A percentile compares a stretch with the other conserved stretches of the same genome.
These are phyloP conservation scores for Onychomys arenicola DNA, from an alignment of 2,797 vertebrate genomes.

Conservation along the genomic window DNA sequence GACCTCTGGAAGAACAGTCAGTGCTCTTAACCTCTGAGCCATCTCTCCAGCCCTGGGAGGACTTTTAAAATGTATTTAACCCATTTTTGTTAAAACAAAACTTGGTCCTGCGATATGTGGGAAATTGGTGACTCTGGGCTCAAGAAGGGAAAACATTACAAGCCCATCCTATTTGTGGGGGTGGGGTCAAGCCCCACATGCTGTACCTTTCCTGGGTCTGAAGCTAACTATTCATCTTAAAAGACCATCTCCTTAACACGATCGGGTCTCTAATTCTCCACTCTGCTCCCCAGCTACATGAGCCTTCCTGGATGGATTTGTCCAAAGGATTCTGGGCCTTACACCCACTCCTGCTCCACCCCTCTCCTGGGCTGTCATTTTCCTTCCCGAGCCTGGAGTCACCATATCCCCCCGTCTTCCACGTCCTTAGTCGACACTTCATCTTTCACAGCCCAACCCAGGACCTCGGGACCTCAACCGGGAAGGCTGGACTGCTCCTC, in stretches of 20 bases:
- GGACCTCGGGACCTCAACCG: neutral
- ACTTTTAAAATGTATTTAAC: neutral
- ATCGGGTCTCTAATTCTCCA: neutral
- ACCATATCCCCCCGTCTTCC: neutral
- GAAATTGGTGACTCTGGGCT: neutral
- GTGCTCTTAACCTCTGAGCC: too few relatives aligned
- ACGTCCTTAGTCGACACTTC: neutral
- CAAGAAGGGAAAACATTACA: neutral
- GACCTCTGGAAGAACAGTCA: too few relatives aligned
- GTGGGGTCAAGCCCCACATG: neutral
- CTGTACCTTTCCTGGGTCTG: neutral
- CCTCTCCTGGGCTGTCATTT: neutral
- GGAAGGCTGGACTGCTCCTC: neutral
- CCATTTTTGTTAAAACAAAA: conserved; percentile 20
- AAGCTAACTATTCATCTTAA: neutral
- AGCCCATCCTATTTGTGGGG: neutral
- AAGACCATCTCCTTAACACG: neutral
- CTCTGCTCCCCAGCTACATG: neutral
- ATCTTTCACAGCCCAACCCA: neutral
- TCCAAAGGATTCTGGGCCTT: neutral
- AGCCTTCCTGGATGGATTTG: neutral
- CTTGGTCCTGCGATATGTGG: neutral
- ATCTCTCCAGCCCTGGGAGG: too few relatives aligned
- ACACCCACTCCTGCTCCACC: neutral
- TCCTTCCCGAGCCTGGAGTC: neutral